Evolutionary conservation across 2,113 vertebrate species (phyloP).

Genomic region (Nycticryphes semicollaris): DNA sequence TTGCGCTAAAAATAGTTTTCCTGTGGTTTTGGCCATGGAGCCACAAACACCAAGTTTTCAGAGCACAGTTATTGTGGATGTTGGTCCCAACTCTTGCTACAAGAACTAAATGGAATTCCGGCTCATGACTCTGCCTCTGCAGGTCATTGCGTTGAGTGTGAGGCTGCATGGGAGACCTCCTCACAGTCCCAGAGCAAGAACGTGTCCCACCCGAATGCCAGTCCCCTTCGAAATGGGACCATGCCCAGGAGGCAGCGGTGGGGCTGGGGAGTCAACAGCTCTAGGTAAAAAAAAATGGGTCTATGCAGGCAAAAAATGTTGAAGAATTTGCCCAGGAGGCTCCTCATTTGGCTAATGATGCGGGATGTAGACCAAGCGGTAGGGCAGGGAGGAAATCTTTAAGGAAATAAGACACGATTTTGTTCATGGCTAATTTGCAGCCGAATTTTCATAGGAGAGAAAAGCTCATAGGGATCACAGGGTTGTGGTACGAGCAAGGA

Average conservation of each 20-base stretch:
- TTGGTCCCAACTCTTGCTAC: slow-evolving; percentile 5
- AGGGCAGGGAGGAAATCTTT: not conserved
- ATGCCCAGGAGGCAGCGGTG: not conserved
- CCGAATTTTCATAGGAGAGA: not conserved
- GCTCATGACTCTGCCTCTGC: not conserved
- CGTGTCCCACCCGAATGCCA: not conserved
- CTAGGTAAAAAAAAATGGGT: not conserved
- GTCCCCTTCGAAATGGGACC: not conserved
- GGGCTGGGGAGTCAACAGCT: not conserved
- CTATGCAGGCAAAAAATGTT: accelerated
- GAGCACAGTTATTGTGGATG: slow-evolving; percentile 40
- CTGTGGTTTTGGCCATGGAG: slow-evolving; percentile 64
- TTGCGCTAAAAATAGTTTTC: slow-evolving; percentile 55
- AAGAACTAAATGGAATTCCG: slow-evolving; percentile 37
- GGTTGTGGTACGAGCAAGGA: not conserved
- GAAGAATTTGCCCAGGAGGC: not conserved
- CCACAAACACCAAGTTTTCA: slow-evolving; percentile 59
- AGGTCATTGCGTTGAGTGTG: not conserved
- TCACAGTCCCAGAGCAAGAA: not conserved
- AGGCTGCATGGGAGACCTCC: not conserved
- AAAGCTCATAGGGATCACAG: not conserved
- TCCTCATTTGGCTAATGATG: not conserved
- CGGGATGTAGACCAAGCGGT: not conserved
- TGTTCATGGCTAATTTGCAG: not conserved
- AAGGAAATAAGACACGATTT: not conserved